Conservation (phyloP, 1,140 invertebrate genomes). For the Phortica variegata region DNA sequence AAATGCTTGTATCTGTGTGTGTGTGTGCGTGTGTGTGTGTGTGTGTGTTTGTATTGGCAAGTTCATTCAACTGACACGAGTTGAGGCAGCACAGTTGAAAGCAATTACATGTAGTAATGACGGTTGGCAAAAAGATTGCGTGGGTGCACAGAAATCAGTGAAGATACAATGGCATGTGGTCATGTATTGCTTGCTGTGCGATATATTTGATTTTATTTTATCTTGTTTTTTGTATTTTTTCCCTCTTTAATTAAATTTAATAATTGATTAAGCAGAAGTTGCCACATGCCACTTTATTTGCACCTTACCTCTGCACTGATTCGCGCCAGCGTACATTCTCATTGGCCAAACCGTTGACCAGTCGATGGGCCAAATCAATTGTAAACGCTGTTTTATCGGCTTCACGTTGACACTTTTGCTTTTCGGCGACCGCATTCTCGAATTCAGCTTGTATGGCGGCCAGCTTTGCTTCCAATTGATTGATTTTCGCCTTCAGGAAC, state of each 20-base stretch:
- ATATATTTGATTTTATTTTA: no score
- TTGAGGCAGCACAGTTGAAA: neutral
- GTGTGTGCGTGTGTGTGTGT: no score
- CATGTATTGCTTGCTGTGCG: no score
- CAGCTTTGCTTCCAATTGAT: conserved; percentile 79
- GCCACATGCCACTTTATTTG: neutral
- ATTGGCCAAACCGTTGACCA: conserved; percentile 92
- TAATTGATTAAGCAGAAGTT: conserved; percentile 44
- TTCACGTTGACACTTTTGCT: conserved; percentile 84
- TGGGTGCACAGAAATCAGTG: no score
- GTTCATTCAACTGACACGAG: no score
- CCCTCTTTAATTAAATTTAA: conserved; percentile 54
- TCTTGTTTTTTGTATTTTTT: no score
- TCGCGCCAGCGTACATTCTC: conserved; percentile 78
- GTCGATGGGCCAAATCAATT: conserved; percentile 88
- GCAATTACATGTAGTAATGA: neutral
- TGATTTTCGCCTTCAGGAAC: conserved; percentile 66
- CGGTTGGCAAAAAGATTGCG: neutral
- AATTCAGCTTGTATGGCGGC: conserved; percentile 77
- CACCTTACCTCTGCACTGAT: conserved; percentile 44
- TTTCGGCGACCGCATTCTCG: conserved; percentile 81
- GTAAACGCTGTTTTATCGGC: conserved; percentile 80
- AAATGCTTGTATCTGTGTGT: no score
- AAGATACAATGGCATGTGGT: no score
- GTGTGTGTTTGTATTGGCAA: no score